Percentiles rank a stretch among this genome's conserved stretches.
These are phyloP conservation scores for Macrochelys suwanniensis DNA, from an alignment of 2,797 vertebrate species.

Conservation along the genomic window DNA sequence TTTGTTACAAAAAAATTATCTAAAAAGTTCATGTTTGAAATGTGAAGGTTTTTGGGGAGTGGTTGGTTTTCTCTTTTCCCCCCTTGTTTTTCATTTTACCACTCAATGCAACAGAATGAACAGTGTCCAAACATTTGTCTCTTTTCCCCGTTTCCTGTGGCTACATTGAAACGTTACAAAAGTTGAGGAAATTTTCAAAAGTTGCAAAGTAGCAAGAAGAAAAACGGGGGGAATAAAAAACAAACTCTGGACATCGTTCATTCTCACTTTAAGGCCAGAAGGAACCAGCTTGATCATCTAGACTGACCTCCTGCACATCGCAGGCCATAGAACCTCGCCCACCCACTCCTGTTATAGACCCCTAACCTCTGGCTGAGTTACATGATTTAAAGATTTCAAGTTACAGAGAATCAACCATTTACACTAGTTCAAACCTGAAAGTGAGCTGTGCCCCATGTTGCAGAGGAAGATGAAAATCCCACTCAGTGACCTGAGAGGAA, in stretches of 20 bases:
- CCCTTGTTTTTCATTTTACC: neutral
- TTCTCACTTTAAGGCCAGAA: neutral
- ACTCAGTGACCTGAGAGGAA: too few relatives aligned
- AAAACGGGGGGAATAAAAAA: slow-evolving; percentile 18
- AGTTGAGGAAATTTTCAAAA: neutral
- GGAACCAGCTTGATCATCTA: too few relatives aligned
- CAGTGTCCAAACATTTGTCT: neutral
- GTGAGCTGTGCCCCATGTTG: too few relatives aligned
- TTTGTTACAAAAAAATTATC: neutral
- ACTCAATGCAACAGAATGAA: neutral
- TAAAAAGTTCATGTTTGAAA: neutral
- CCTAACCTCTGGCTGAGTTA: too few relatives aligned
- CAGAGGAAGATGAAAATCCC: too few relatives aligned
- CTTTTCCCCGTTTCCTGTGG: neutral
- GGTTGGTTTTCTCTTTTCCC: neutral
- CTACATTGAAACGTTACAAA: neutral
- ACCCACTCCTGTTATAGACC: too few relatives aligned
- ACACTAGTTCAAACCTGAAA: too few relatives aligned
- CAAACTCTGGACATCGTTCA: neutral
- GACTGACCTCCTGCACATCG: too few relatives aligned
- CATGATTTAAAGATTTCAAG: too few relatives aligned
- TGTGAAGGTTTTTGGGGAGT: accelerated
- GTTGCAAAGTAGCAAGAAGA: neutral
- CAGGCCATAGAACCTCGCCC: too few relatives aligned
- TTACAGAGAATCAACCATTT: too few relatives aligned